Conservation (phyloP, 2,888 invertebrate species). For the Drosophila anceps region DNA sequence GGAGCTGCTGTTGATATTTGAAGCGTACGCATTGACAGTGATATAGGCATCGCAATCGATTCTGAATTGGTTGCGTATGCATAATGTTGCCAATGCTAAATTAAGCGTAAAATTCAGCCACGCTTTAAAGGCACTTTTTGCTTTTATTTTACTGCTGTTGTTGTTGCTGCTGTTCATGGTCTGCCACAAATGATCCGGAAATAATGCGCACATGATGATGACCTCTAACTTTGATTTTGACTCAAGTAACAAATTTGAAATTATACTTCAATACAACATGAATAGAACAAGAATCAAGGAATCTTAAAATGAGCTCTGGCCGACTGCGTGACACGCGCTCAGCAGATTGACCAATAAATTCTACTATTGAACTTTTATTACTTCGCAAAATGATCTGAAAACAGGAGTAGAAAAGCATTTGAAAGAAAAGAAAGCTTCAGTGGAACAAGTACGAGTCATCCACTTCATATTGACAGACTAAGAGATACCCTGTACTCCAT, state of each 20-base stretch:
- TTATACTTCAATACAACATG: constrained; percentile 1
- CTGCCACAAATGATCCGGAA: constrained; percentile 78
- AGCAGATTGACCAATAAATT: too few species aligned
- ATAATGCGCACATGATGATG: constrained; percentile 66
- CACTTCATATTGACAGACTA: neutral
- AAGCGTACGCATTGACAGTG: constrained; percentile 17
- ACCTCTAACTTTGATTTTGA: constrained; percentile 13
- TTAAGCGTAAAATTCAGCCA: constrained; percentile 77
- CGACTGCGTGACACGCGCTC: neutral
- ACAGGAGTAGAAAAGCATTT: too few species aligned
- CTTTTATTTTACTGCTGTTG: neutral
- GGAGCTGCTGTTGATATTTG: constrained; percentile 11
- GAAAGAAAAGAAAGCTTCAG: too few species aligned
- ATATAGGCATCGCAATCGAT: constrained; percentile 41
- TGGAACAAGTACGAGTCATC: too few species aligned
- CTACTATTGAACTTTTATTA: too few species aligned
- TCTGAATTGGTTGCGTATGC: constrained; percentile 44
- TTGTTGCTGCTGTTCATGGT: constrained; percentile 15
- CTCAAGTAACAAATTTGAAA: constrained; percentile 2
- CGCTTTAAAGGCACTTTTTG: constrained; percentile 51
- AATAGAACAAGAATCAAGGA: neutral
- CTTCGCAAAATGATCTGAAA: too few species aligned
- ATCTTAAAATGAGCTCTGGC: neutral
- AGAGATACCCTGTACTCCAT: neutral
- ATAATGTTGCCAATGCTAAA: constrained; percentile 71